Conservation (phyloP, 2,888 invertebrate species). For the Mimumesa dahlbomi region DNA sequence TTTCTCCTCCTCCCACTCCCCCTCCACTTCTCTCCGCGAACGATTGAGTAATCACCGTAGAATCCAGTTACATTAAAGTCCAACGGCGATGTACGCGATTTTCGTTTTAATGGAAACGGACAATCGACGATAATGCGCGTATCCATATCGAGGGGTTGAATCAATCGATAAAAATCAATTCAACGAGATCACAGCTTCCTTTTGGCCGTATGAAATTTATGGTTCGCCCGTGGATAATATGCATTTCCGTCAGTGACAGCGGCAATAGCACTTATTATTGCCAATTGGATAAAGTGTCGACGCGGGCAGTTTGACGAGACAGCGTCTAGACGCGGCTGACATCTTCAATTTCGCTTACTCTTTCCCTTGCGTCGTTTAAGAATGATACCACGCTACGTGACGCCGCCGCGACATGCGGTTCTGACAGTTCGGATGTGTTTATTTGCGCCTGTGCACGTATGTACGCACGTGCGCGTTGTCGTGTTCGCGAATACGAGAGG, state of each 20-base stretch:
- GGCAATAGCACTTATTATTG: constrained; percentile 69
- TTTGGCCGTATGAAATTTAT: constrained; percentile 19
- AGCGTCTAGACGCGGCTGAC: constrained; percentile 76
- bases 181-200: constrained; percentile 6
- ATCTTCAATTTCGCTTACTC: constrained; percentile 65
- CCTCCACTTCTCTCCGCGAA: too few species aligned
- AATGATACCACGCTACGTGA: constrained; percentile 53
- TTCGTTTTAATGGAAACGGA: too few species aligned
- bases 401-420: constrained; percentile 17
- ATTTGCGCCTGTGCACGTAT: constrained; percentile 16
- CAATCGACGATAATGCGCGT: too few species aligned
- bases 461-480: not conserved
- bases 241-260: constrained; percentile 72
- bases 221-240: constrained; percentile 69
- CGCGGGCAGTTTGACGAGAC: constrained; percentile 73
- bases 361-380: constrained; percentile 49
- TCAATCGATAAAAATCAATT: constrained; percentile 14
- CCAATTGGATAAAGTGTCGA: constrained; percentile 76
- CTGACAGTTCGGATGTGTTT: constrained; percentile 30
- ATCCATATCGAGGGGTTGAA: too few species aligned
- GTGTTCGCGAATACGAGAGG: constrained; percentile 21
- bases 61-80: too few species aligned
- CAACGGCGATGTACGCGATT: too few species aligned
- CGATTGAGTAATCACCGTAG: too few species aligned
- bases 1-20: too few species aligned